A percentile compares a stretch with the other conserved stretches of the same genome.
Evolutionary conservation across 2,888 invertebrate genomes (phyloP).

Genomic region (Andrena chrysosceles): DNA sequence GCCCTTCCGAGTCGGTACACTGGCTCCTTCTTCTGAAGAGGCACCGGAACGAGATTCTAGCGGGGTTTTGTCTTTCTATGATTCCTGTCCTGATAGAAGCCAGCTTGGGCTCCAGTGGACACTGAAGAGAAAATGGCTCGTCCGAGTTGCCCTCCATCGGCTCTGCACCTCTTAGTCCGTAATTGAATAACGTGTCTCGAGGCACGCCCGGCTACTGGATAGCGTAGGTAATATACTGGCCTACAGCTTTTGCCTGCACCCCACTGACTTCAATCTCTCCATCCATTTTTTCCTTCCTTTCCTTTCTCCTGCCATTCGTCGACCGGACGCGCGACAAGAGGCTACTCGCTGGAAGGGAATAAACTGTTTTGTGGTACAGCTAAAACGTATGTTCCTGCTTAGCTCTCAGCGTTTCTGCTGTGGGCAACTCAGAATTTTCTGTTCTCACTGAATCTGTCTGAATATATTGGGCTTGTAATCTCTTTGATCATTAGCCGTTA

Average conservation of each 20-base stretch:
- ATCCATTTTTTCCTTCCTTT: conserved; percentile 15
- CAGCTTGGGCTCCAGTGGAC: conserved; percentile 64
- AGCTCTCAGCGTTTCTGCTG: conserved; percentile 2
- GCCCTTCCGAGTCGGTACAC: conserved; percentile 28
- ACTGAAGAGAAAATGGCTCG: conserved; percentile 64
- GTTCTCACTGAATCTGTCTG: neutral
- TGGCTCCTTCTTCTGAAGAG: conserved; percentile 19
- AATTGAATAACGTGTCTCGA: conserved; percentile 82
- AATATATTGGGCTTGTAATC: no score
- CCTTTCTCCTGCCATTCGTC: conserved; percentile 30
- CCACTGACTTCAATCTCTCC: conserved; percentile 67
- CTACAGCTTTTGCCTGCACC: conserved; percentile 67
- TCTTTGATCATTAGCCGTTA: no score
- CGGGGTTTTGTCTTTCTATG: conserved; percentile 77
- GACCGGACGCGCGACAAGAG: conserved; percentile 59
- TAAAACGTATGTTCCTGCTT: conserved; percentile 45
- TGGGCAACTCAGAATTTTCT: neutral
- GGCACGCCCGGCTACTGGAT: conserved; percentile 75
- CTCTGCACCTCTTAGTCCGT: conserved; percentile 78
- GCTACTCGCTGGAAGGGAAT: conserved; percentile 52
- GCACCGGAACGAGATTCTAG: conserved; percentile 41
- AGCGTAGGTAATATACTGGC: conserved; percentile 70
- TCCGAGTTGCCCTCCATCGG: conserved; percentile 71
- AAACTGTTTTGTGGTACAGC: conserved; percentile 44
- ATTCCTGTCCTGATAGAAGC: conserved; percentile 66